A percentile compares a stretch with the other conserved stretches of the same genome.
Conservation (phyloP, 2,797 vertebrate species). For the Chelon labrosus region DNA sequence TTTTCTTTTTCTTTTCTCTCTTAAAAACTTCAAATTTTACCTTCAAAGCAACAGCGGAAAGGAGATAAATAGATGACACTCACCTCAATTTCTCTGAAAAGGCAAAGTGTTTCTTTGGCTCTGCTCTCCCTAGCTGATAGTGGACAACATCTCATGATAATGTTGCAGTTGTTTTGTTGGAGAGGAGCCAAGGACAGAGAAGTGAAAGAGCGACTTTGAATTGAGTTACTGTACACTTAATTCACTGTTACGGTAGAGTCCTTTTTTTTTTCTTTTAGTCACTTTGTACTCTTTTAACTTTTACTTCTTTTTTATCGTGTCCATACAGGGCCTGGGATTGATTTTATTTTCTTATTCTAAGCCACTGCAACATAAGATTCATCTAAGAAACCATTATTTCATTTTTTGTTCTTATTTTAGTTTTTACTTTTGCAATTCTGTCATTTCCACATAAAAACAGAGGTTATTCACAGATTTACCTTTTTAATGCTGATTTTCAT, state of each 20-base stretch:
- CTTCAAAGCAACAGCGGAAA: conserved; percentile 34
- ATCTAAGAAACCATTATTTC: too few species aligned
- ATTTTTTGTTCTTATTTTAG: too few species aligned
- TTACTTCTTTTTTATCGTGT: neutral
- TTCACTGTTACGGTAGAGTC: conserved; percentile 8
- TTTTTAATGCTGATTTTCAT: too few species aligned
- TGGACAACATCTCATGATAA: conserved; percentile 33
- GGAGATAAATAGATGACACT: conserved; percentile 38
- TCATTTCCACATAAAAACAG: too few species aligned
- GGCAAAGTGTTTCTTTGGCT: conserved; percentile 25
- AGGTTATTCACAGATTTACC: too few species aligned
- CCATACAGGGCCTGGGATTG: neutral
- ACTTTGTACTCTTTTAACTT: conserved; percentile 10
- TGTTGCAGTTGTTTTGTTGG: conserved; percentile 50
- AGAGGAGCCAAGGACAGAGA: conserved; percentile 28
- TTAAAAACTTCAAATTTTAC: conserved; percentile 62
- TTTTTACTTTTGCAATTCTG: too few species aligned
- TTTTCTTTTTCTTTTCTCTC: conserved; percentile 31
- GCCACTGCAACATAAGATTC: too few species aligned
- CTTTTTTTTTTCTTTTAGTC: conserved; percentile 1
- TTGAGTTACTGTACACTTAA: conserved; percentile 28
- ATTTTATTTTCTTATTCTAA: too few species aligned
- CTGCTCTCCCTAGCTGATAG: conserved; percentile 33
- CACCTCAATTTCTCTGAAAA: conserved; percentile 29
- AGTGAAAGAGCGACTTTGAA: conserved; percentile 28